Percentiles rank a stretch among this genome's conserved stretches.
phyloP scores from a whole-genome alignment of 1,140 invertebrate genomes.

The Ectropis grisescens region DNA sequence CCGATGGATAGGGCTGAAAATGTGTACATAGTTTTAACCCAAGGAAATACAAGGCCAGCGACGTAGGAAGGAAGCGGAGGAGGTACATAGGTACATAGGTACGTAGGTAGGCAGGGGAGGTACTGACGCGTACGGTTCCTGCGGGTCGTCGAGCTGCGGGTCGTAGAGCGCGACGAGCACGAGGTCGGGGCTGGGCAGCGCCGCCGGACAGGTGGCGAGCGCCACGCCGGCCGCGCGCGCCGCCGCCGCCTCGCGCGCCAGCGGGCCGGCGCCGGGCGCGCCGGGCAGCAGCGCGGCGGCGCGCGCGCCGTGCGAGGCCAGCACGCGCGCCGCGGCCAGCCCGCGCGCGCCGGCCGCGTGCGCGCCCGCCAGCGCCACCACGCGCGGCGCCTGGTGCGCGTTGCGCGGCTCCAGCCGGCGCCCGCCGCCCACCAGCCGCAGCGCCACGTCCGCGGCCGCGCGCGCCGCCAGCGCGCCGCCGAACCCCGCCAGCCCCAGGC shows the following conservation, averaged over 20 bases:
- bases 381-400: slow-evolving; percentile 79
- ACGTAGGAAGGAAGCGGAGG: too few species aligned
- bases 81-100: too few species aligned
- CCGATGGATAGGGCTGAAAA: too few species aligned
- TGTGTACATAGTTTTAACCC: too few species aligned
- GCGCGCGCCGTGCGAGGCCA: slow-evolving; percentile 81
- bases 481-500: slow-evolving; percentile 47
- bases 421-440: slow-evolving; percentile 85
- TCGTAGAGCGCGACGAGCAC: slow-evolving; percentile 86
- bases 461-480: slow-evolving; percentile 81
- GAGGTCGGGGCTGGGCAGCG: slow-evolving; percentile 79
- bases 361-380: slow-evolving; percentile 70
- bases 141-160: slow-evolving; percentile 76
- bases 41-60: too few species aligned
- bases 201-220: slow-evolving; percentile 9
- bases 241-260: slow-evolving; percentile 8
- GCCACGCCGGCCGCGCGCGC: slow-evolving; percentile 4
- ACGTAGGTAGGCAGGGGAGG: too few species aligned
- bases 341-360: slow-evolving; percentile 73
- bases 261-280: slow-evolving; percentile 75
- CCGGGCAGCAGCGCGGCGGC: slow-evolving; percentile 85
- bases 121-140: slow-evolving; percentile 4
- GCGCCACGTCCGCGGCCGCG: slow-evolving; percentile 83
- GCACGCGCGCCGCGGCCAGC: slow-evolving; percentile 71
- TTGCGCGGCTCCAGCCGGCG: slow-evolving; percentile 79